Evolutionary conservation across 2,113 vertebrate species (phyloP).

Genomic region (Rhinolophus ferrumequinum): DNA sequence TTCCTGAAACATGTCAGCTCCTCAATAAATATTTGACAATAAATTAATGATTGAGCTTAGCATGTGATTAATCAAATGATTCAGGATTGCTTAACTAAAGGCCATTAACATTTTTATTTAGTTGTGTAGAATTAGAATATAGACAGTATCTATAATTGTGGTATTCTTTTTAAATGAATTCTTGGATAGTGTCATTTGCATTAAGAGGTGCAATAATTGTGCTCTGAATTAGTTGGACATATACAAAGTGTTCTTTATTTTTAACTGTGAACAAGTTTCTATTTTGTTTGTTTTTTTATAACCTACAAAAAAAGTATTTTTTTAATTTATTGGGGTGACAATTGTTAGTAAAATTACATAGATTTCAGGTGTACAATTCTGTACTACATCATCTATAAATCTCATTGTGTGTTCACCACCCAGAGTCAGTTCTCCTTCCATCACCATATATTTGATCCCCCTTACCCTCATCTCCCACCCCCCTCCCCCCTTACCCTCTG

Average conservation of each 20-base stretch:
- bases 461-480: too few species aligned
- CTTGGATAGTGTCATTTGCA: not conserved
- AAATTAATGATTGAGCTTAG: not conserved
- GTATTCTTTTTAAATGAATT: not conserved
- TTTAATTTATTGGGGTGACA: not conserved
- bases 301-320: not conserved
- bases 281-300: not conserved
- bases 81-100: not conserved
- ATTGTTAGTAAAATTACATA: too few species aligned
- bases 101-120: not conserved
- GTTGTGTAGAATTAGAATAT: not conserved
- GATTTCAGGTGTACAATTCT: too few species aligned
- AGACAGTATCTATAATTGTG: not conserved
- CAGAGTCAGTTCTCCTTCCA: too few species aligned
- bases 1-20: not conserved
- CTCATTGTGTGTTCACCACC: too few species aligned
- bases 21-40: slow-evolving; percentile 15
- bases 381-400: too few species aligned
- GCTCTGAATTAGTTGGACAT: not conserved
- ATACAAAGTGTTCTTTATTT: not conserved
- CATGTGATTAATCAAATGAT: not conserved
- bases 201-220: not conserved
- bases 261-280: not conserved
- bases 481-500: too few species aligned
- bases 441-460: too few species aligned